Conservation (phyloP, 2,797 vertebrate genomes). For the Enteromius radiatus region DNA sequence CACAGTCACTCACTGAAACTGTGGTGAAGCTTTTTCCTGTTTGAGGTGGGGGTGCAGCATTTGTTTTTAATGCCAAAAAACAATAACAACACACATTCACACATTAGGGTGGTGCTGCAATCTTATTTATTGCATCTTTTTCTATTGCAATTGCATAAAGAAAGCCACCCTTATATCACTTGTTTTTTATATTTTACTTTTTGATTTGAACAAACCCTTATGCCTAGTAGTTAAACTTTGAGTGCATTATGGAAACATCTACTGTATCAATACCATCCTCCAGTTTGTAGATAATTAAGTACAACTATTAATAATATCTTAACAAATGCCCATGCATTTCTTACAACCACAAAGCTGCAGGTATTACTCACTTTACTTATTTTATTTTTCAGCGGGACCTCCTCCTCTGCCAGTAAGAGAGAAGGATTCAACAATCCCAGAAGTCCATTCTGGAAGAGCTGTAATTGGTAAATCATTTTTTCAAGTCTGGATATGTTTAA, state of each 20-base stretch:
- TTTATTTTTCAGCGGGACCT: constrained; percentile 64
- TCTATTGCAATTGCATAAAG: neutral
- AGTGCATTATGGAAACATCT: neutral
- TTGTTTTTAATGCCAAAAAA: neutral
- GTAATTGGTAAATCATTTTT: constrained; percentile 74
- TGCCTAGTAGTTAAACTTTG: neutral
- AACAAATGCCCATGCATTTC: neutral
- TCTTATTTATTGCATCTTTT: neutral
- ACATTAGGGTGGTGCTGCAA: neutral
- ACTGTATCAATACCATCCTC: neutral
- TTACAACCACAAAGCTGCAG: neutral
- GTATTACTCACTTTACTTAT: neutral
- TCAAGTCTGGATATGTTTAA: neutral
- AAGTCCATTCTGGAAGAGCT: constrained; percentile 65
- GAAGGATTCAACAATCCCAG: constrained; percentile 30
- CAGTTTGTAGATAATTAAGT: neutral
- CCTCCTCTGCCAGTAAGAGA: constrained; percentile 73
- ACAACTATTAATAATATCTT: neutral
- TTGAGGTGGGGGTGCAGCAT: constrained; percentile 33
- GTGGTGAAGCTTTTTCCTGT: constrained; percentile 31
- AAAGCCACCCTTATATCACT: neutral
- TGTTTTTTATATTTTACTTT: neutral
- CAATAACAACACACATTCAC: neutral
- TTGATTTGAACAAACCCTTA: neutral
- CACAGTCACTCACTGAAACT: constrained; percentile 30